Conservation (phyloP, 2,888 invertebrate species). For the Microctonus aethiopoides region DNA sequence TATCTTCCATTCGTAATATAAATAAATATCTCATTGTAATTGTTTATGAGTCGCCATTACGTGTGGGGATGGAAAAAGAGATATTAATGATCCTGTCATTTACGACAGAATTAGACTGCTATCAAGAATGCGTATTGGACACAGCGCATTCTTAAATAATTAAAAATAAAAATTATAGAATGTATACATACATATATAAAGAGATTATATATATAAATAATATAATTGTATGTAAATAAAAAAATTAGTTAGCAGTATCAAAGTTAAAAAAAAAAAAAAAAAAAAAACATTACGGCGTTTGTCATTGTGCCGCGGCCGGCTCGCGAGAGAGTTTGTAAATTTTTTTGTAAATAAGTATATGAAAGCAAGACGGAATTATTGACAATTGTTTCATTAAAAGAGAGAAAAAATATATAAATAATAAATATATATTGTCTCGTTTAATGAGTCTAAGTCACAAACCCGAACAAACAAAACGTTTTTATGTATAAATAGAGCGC, state of each 20-base stretch:
- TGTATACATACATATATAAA: not conserved
- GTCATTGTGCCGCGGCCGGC: not conserved
- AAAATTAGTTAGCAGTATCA: not conserved
- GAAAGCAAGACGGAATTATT: constrained; percentile 4
- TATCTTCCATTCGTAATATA: constrained; percentile 10
- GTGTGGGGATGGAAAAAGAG: too few species aligned
- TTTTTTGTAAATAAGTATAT: constrained; percentile 17
- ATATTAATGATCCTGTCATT: not conserved
- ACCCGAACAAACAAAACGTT: too few species aligned
- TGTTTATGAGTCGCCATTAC: not conserved
- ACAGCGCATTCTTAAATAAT: not conserved
- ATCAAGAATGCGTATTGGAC: not conserved
- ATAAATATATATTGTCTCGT: not conserved
- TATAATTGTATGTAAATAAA: not conserved
- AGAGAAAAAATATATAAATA: not conserved
- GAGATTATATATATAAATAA: constrained; percentile 1
- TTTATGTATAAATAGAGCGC: too few species aligned
- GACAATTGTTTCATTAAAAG: not conserved
- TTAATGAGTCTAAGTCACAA: not conserved
- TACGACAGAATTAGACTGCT: not conserved
- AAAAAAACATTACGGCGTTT: not conserved
- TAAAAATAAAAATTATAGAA: not conserved
- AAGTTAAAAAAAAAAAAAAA: constrained; percentile 1
- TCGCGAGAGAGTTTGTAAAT: constrained; percentile 20
- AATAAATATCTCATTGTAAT: not conserved